Evolutionary conservation across 2,888 invertebrate species (phyloP), one percentile per base, ranked within the genome.

Genomic region (Catotricha subobsoleta): DNA sequence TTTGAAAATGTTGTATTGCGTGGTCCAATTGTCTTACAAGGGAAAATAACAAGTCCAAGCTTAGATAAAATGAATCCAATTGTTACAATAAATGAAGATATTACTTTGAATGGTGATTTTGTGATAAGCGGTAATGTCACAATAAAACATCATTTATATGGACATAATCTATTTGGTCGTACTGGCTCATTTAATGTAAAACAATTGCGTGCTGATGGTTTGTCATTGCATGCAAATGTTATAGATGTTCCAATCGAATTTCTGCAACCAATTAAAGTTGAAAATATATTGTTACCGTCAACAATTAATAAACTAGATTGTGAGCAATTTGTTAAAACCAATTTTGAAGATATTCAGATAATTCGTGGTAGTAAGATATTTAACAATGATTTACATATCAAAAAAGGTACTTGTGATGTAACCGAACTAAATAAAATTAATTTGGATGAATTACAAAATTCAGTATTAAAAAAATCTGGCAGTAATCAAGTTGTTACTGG

Each of bases 351-450:
- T 15, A 46, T 59, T 21, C 64, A 67, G 50, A 47, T 59, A 9
- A 58, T 75, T 37, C 57, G 58, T 19, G 72, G 69, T 7, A 48
- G 47, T 30, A 74, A 74, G 51, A 51, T 48, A 3, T 65, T 71
- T 46, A 49, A 50, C 3, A 52, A 54, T 15, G 58, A 65, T 49
- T 48, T 74, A 10, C 48, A 52, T 40, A 59, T 71, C 6, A 50
- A 50, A 15, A 59, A 64, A 2, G 59, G 60, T 3, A 59, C 63
- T 23, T 58, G 54, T 38, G 58, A 66, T 23, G 56, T 55, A 1
- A 60, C 53, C 39, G 44, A 53, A 34, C 52, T 69, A 2, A 71
- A 72, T 52, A 59, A 55, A 19, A 54, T 68, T 2, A 56, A 67
- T 52, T 47, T 68, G 27, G 53, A 55, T 4, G 49, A 58, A 16